Percentiles rank a stretch among this genome's conserved stretches.
These are phyloP conservation scores for Thamnaconus septentrionalis DNA, from an alignment of 2,113 vertebrate genomes.

Conservation along the genomic window DNA sequence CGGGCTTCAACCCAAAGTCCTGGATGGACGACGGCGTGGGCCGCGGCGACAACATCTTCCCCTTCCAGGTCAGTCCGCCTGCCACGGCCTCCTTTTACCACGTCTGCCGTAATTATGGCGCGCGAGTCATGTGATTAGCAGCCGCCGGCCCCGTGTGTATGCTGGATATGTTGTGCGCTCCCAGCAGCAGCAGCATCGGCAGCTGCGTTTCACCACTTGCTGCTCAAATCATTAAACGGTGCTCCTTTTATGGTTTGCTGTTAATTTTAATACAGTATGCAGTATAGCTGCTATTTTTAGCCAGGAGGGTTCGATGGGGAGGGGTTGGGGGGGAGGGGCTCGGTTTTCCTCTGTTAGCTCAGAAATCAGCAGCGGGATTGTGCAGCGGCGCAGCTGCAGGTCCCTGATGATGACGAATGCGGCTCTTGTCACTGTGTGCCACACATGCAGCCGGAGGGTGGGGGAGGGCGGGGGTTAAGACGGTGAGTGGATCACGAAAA, in stretches of 20 bases:
- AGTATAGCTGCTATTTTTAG: constrained; percentile 52
- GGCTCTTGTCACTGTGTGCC: constrained; percentile 55
- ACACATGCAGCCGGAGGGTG: constrained; percentile 33
- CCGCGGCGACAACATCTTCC: constrained; percentile 96
- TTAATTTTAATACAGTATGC: constrained; percentile 37
- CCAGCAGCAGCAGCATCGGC: too few relatives aligned
- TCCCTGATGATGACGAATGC: constrained; percentile 73
- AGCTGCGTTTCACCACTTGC: not conserved
- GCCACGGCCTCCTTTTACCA: not conserved
- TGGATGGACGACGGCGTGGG: constrained; percentile 98
- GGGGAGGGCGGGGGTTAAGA: not conserved
- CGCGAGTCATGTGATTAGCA: not conserved
- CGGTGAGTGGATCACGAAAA: not conserved
- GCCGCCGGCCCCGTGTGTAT: not conserved
- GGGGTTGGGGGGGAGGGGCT: not conserved
- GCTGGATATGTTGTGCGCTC: constrained; percentile 3
- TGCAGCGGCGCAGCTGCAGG: constrained; percentile 57
- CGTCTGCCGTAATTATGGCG: not conserved
- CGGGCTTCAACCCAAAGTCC: constrained; percentile 94
- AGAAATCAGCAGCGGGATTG: constrained; percentile 26
- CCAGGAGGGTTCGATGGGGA: not conserved
- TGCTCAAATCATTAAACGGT: constrained; percentile 17
- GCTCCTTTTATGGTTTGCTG: constrained; percentile 28
- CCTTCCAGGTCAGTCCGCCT: constrained; percentile 89
- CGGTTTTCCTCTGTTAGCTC: constrained; percentile 17